Evolutionary conservation across 2,113 vertebrate species (phyloP).

Genomic region (Elephantulus edwardii): DNA sequence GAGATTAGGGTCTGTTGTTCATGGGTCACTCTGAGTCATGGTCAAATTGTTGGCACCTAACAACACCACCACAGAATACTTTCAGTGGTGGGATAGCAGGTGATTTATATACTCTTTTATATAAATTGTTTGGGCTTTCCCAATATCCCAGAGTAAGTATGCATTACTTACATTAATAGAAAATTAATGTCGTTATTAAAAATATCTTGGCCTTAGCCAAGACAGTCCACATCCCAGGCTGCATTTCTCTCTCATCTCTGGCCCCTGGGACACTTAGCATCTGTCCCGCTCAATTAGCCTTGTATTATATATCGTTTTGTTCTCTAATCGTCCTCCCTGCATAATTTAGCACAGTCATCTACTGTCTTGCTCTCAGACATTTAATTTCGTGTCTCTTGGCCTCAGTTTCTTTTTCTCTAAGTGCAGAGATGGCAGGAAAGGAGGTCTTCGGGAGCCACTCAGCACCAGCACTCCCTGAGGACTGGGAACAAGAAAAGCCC

Average conservation of each 20-base stretch:
- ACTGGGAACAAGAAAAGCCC: neutral
- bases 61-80: neutral
- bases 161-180: neutral
- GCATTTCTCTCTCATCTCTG: neutral
- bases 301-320: neutral
- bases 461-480: fast-evolving
- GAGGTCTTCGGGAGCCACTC: neutral
- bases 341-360: neutral
- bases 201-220: neutral
- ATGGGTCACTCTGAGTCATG: neutral
- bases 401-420: neutral
- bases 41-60: neutral
- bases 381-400: neutral
- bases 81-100: neutral
- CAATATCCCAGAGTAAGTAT: neutral
- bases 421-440: neutral
- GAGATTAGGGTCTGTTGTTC: neutral
- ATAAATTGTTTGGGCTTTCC: neutral
- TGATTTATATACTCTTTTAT: neutral
- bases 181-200: fast-evolving
- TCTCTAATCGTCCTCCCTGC: neutral
- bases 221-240: neutral
- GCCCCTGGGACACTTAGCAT: neutral
- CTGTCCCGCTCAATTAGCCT: neutral
- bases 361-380: neutral